Conservation (phyloP, 1,140 invertebrate genomes). For the Solen grandis region DNA sequence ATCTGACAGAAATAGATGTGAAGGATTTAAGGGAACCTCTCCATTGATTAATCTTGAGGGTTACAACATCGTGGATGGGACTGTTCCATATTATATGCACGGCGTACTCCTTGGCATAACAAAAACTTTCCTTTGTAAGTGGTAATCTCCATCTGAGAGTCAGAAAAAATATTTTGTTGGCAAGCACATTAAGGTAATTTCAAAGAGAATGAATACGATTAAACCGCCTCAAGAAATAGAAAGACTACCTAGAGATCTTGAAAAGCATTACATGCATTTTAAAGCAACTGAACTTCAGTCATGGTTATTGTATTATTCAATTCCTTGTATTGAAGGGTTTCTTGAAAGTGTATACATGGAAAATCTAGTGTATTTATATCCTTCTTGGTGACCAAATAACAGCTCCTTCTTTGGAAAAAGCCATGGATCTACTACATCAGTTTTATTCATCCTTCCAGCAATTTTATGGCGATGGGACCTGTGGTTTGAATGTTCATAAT, state of each 20-base stretch:
- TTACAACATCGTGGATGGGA: conserved; percentile 52
- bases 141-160: conserved; percentile 44
- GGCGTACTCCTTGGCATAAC: conserved; percentile 48
- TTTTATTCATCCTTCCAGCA: conserved; percentile 48
- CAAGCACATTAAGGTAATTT: conserved; percentile 42
- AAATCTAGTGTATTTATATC: conserved; percentile 37
- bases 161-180: conserved; percentile 55
- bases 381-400: conserved; percentile 53
- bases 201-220: conserved; percentile 28
- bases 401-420: neutral
- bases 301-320: conserved; percentile 36
- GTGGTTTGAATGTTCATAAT: conserved; percentile 53
- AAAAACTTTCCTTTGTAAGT: conserved; percentile 44
- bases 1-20: conserved; percentile 15
- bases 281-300: conserved; percentile 57
- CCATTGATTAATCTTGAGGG: conserved; percentile 13
- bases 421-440: conserved; percentile 16
- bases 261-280: conserved; percentile 57
- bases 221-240: conserved; percentile 50
- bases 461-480: conserved; percentile 45
- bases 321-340: conserved; percentile 42
- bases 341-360: too few species aligned
- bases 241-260: conserved; percentile 54
- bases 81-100: conserved; percentile 56
- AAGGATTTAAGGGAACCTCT: conserved; percentile 48